phyloP scores from a whole-genome alignment of 30 jellyfish, hydroid and myxozoan genomes.

The Cassiopea andromeda region DNA sequence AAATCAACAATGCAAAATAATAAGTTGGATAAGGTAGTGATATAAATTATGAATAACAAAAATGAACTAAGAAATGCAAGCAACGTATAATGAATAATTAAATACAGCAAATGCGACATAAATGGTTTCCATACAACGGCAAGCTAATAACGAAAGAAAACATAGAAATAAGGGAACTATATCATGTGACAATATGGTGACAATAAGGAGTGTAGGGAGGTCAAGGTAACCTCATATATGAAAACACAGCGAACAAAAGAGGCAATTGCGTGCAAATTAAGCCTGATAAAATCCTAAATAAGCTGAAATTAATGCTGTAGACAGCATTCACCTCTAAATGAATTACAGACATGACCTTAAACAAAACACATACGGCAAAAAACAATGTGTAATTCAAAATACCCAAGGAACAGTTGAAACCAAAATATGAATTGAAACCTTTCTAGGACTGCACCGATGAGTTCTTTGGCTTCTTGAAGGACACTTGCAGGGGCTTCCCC shows the following conservation, averaged over 20 bases:
- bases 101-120: neutral
- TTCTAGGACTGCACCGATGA: conserved; percentile 54
- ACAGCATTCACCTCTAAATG: conserved; percentile 54
- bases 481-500: conserved; percentile 98
- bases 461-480: conserved; percentile 95
- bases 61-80: neutral
- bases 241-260: conserved; percentile 43
- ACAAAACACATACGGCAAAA: conserved; percentile 26
- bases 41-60: conserved; percentile 21
- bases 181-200: conserved; percentile 54
- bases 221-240: conserved; percentile 53
- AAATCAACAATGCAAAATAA: neutral
- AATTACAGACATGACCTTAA: conserved; percentile 15
- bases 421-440: conserved; percentile 56
- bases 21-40: conserved; percentile 29
- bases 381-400: neutral
- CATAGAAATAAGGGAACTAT: neutral
- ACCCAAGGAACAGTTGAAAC: conserved; percentile 14
- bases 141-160: neutral
- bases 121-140: neutral
- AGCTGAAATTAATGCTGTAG: conserved; percentile 20
- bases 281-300: conserved; percentile 34
- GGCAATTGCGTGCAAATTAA: conserved; percentile 46
- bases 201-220: conserved; percentile 22
- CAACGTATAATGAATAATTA: neutral